phyloP scores from a whole-genome alignment of 2,113 vertebrate genomes.

The Antechinus stuartii region DNA sequence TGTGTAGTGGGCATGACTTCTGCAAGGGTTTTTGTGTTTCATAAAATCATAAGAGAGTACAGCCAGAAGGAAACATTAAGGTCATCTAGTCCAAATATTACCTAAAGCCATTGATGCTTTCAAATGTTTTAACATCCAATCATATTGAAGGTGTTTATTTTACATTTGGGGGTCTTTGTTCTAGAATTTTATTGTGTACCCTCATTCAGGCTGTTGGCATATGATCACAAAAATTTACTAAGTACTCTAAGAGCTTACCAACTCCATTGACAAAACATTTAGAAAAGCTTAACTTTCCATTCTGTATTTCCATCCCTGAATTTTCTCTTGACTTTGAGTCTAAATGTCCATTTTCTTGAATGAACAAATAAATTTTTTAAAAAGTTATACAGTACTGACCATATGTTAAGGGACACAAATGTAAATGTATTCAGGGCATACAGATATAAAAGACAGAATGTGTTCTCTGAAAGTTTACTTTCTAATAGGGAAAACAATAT shows the following conservation, averaged over 20 bases:
- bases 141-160: neutral
- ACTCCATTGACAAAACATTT: neutral
- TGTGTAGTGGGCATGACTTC: neutral
- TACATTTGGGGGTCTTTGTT: neutral
- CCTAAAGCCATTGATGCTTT: neutral
- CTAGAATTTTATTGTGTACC: neutral
- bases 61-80: neutral
- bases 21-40: neutral
- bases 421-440: neutral
- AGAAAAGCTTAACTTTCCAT: neutral
- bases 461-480: conserved; percentile 11
- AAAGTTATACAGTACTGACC: neutral
- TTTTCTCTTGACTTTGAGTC: neutral
- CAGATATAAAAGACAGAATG: neutral
- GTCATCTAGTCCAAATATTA: neutral
- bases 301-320: neutral
- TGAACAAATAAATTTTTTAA: neutral
- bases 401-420: too few relatives aligned
- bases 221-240: neutral
- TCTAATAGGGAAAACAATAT: neutral
- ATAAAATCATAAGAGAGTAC: neutral
- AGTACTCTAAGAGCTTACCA: neutral
- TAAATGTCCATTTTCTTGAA: neutral
- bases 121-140: neutral
- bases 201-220: neutral